A percentile compares a stretch with the other conserved stretches of the same genome.
Conservation (phyloP, 2,113 vertebrate genomes). For the Sylvietta virens region DNA sequence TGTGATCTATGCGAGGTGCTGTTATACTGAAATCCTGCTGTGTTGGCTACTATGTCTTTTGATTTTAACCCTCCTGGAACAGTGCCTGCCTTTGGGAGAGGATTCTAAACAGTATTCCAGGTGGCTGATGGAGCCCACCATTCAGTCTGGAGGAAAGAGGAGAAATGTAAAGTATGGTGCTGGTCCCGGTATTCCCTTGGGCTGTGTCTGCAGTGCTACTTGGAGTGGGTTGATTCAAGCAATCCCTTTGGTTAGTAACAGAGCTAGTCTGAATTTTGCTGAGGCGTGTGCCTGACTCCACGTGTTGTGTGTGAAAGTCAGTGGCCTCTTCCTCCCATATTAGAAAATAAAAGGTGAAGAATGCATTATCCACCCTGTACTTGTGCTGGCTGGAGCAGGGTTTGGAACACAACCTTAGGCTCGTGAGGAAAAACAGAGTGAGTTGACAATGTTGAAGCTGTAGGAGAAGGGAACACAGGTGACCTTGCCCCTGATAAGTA, state of each 20-base stretch:
- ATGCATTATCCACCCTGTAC: neutral
- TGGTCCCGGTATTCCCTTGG: neutral
- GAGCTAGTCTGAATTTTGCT: neutral
- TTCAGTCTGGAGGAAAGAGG: neutral
- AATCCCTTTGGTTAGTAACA: neutral
- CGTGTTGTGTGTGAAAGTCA: neutral
- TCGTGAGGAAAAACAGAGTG: neutral
- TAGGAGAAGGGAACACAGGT: neutral
- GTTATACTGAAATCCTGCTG: neutral
- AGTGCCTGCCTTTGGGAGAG: neutral
- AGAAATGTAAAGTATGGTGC: neutral
- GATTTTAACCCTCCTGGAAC: neutral
- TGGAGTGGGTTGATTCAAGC: neutral
- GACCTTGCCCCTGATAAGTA: neutral
- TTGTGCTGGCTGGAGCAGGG: neutral
- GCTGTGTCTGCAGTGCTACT: neutral
- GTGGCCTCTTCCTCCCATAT: neutral
- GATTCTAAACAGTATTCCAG: neutral
- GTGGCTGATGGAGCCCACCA: neutral
- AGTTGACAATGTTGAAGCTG: neutral
- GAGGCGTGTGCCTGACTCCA: rapidly evolving
- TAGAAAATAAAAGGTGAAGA: neutral
- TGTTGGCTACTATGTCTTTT: neutral
- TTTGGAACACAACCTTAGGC: neutral
- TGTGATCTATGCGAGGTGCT: neutral